phyloP scores from a whole-genome alignment of 1,140 invertebrate species.

The Sitodiplosis mosellana region DNA sequence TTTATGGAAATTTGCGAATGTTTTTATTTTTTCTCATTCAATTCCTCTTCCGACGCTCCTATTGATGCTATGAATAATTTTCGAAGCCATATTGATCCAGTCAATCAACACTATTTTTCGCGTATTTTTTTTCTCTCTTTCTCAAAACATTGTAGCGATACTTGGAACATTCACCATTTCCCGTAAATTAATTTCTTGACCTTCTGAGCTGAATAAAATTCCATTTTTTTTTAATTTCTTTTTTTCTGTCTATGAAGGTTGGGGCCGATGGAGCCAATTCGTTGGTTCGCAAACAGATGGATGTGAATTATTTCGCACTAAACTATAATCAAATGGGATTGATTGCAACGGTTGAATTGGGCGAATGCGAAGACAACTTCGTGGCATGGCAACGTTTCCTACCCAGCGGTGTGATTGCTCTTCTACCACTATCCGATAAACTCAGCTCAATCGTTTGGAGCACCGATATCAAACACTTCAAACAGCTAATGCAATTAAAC shows the following conservation, averaged over 20 bases:
- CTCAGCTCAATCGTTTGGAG: constrained; percentile 86
- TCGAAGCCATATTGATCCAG: too few relatives aligned
- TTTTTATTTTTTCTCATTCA: too few relatives aligned
- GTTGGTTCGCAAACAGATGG: constrained; percentile 60
- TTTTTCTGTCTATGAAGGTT: constrained; percentile 35
- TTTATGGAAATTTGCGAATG: too few relatives aligned
- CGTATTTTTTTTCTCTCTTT: too few relatives aligned
- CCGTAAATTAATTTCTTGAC: too few relatives aligned
- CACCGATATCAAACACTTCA: constrained; percentile 52
- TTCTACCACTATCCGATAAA: constrained; percentile 64
- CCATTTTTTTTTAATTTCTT: neutral
- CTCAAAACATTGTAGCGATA: too few relatives aligned
- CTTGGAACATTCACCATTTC: too few relatives aligned
- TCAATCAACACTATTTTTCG: too few relatives aligned
- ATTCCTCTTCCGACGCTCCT: too few relatives aligned
- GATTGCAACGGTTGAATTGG: constrained; percentile 71
- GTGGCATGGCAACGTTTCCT: constrained; percentile 94
- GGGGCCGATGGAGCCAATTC: constrained; percentile 90
- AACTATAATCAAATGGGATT: constrained; percentile 79
- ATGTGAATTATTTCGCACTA: constrained; percentile 55
- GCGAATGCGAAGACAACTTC: constrained; percentile 46
- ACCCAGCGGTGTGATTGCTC: constrained; percentile 73
- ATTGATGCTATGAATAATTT: too few relatives aligned
- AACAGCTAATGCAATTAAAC: constrained; percentile 44
- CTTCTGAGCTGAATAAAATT: too few relatives aligned